These are phyloP conservation scores for Lepetodrilus schrolli DNA, from an alignment of 2,888 invertebrate genomes.

Conservation along the genomic window DNA sequence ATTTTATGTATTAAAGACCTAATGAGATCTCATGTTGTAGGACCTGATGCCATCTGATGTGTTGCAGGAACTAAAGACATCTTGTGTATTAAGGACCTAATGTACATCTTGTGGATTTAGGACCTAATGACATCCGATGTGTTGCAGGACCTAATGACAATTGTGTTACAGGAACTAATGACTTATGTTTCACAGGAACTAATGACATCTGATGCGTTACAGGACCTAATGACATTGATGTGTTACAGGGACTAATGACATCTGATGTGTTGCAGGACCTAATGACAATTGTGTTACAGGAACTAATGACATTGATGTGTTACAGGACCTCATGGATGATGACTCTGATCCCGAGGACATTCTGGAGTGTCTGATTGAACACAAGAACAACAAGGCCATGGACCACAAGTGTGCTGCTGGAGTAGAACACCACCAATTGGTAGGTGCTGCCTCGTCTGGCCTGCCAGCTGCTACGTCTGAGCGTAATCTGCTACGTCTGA, in stretches of 20 bases:
- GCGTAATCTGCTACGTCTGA: too few species aligned
- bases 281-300: conserved; percentile 4
- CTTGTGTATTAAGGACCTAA: background rate
- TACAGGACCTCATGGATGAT: conserved; percentile 56
- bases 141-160: background rate
- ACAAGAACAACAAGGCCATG: conserved; percentile 90
- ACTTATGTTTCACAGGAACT: too few species aligned
- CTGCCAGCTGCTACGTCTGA: too few species aligned
- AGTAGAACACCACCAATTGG: conserved; percentile 96
- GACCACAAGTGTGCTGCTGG: conserved; percentile 91
- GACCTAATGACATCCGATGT: too few species aligned
- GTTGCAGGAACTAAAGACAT: background rate
- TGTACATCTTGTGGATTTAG: background rate
- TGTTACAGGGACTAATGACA: too few species aligned
- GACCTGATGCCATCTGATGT: too few species aligned
- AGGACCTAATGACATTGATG: too few species aligned
- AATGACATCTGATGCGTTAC: too few species aligned
- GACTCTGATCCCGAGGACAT: conserved; percentile 81
- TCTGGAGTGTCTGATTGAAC: conserved; percentile 93
- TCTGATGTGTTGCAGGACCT: too few species aligned
- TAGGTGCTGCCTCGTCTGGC: too few species aligned
- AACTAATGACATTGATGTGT: too few species aligned
- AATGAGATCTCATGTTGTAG: background rate
- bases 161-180: too few species aligned
- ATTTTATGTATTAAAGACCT: background rate